Base-by-base conservation (phyloP, 2,113 vertebrate species). In the Varanus salvator region DNA sequence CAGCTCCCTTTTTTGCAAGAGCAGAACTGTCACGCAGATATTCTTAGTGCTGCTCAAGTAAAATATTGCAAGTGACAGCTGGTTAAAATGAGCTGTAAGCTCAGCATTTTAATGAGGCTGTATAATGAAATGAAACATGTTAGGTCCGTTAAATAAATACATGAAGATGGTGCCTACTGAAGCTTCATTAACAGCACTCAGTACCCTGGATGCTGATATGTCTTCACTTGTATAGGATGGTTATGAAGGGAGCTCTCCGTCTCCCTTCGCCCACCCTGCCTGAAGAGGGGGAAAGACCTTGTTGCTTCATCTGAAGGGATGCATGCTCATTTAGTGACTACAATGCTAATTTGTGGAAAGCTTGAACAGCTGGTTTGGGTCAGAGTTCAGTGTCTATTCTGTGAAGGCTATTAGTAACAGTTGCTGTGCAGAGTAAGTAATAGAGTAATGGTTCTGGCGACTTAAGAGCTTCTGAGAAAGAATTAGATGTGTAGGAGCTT, bases 301-400 rank as follows among this genome's bases (percentile, higher is more conserved):
- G 25, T 8, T 19, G 54, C 44, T 87, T 48, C 54, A 29, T 60
- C 15, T 31, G 57, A 75, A 89, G 54, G 72, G 48, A 84, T 89
- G 57, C 60, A 34, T 38, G 77, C 48, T 81, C 50, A n/a, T 88
- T 88, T 71, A 68, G 12, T 29, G 44, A 78, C 6, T 74, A 75
- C 27, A 64, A 23, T 48, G 87, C 50, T 89, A 76, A 84, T 29
- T 78, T 89, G 31, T 77, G 44, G n/a, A 66, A 77, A 76, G 31
- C 38, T 34, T 50, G 69, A 68, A 72, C 72, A 68, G 80, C 88
- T 89, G 81, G 81, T 31, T 84, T 75, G 48, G 72, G 81, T 84
- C 60, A 89, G 81, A 89, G 72, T 89, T 68, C 71, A 76, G 27
- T 66, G 72, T 64, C 38, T 68, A 48, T 89, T 76, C 34, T 74